phyloP scores from a whole-genome alignment of 2,888 invertebrate species.

The Euplagia quadripunctaria region DNA sequence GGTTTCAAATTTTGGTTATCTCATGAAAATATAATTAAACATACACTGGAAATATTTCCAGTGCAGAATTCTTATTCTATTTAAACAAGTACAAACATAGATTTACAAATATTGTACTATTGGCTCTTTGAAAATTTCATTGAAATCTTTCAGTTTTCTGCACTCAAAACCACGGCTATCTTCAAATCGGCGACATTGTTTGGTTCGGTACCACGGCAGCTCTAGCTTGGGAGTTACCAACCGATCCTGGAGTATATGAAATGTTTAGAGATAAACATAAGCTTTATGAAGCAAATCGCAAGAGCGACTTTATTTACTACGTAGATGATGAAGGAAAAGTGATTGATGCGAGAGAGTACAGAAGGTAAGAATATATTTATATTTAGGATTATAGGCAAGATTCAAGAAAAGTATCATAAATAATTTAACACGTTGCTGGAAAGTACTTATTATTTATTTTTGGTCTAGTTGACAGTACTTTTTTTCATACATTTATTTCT shows the following conservation, averaged over 20 bases:
- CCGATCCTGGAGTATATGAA: slow-evolving; percentile 79
- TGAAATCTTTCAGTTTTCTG: slow-evolving; percentile 86
- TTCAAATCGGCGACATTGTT: slow-evolving; percentile 87
- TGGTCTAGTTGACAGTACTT: no score
- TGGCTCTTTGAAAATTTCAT: slow-evolving; percentile 5
- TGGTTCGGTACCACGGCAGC: slow-evolving; percentile 92
- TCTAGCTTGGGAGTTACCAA: slow-evolving; percentile 92
- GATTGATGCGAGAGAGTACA: slow-evolving; percentile 70
- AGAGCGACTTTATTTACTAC: slow-evolving; percentile 70
- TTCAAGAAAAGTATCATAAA: no score
- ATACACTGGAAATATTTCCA: no score
- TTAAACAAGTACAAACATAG: no score
- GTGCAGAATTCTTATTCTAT: no score
- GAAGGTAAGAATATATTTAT: slow-evolving; percentile 57
- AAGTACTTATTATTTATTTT: no score
- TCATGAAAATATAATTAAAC: no score
- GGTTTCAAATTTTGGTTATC: no score
- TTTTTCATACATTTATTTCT: no score
- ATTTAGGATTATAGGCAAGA: no score
- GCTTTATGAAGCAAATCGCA: slow-evolving; percentile 53
- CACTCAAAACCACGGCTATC: slow-evolving; percentile 88
- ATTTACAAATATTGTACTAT: not conserved
- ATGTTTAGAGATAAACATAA: slow-evolving; percentile 65
- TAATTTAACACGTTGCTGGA: no score
- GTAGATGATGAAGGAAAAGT: slow-evolving; percentile 74